Evolutionary conservation across 37 sponge, comb jelly and placozoan genomes (phyloP).

Genomic region (Diacarnus erythraeanus): DNA sequence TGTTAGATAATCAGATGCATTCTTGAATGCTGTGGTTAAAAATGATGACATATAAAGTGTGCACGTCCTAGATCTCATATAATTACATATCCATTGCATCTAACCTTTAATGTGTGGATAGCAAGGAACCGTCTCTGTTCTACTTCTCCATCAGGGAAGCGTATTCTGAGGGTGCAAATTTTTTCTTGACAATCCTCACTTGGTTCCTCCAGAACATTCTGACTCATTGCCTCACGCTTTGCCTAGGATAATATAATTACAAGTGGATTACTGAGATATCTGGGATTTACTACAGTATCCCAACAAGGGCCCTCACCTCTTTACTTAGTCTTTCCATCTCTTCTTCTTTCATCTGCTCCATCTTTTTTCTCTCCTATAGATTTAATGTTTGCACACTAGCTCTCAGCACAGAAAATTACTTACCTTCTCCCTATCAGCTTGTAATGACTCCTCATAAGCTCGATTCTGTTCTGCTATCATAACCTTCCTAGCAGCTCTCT

Average conservation of each 20-base stretch:
- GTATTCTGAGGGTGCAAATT: conserved; percentile 53
- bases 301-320: conserved; percentile 21
- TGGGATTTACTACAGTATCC: neutral
- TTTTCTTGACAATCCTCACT: conserved; percentile 23
- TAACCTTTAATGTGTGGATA: conserved; percentile 35
- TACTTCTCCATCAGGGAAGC: conserved; percentile 71
- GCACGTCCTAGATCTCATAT: neutral
- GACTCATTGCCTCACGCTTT: conserved; percentile 14
- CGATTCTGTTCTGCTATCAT: conserved; percentile 80
- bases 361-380: conserved; percentile 18
- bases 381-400: conserved; percentile 14
- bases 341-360: conserved; percentile 28
- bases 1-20: neutral
- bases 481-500: conserved; percentile 53
- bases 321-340: conserved; percentile 39
- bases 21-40: neutral
- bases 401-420: neutral
- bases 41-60: neutral
- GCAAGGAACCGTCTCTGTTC: conserved; percentile 69
- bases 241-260: too few relatives aligned
- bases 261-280: neutral
- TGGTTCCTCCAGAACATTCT: conserved; percentile 68
- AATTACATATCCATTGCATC: neutral
- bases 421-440: conserved; percentile 72
- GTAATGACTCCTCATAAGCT: conserved; percentile 73